Conservation (phyloP, 2,113 vertebrate genomes). For the Sinocyclocheilus rhinocerous region DNA sequence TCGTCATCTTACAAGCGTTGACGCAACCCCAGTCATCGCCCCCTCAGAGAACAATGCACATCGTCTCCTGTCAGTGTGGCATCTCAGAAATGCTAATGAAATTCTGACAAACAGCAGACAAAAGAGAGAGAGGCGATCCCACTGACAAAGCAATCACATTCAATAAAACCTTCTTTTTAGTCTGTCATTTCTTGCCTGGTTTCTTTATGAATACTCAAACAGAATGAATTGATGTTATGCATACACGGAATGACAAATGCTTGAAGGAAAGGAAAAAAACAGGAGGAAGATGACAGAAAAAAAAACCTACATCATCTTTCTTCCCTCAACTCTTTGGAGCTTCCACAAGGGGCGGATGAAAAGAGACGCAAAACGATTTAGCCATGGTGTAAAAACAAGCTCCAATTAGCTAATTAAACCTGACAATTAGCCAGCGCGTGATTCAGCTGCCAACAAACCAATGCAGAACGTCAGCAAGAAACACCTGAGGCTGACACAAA, state of each 20-base stretch:
- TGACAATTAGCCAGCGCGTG: slow-evolving; percentile 38
- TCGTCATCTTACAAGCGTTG: neutral
- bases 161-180: slow-evolving; percentile 42
- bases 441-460: slow-evolving; percentile 36
- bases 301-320: slow-evolving; percentile 25
- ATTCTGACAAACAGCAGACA: slow-evolving; percentile 49
- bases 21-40: neutral
- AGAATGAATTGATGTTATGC: slow-evolving; percentile 40
- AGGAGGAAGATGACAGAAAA: neutral
- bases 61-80: slow-evolving; percentile 14
- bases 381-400: slow-evolving; percentile 38
- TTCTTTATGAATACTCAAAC: slow-evolving; percentile 43
- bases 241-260: slow-evolving; percentile 18
- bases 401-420: slow-evolving; percentile 47
- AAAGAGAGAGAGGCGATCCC: slow-evolving; percentile 33
- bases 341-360: slow-evolving; percentile 36
- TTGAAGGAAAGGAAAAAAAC: slow-evolving; percentile 29
- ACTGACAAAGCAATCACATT: slow-evolving; percentile 41
- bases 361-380: slow-evolving; percentile 37
- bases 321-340: slow-evolving; percentile 6
- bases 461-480: neutral
- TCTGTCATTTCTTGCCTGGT: slow-evolving; percentile 43
- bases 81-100: slow-evolving; percentile 40
- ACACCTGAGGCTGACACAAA: slow-evolving; percentile 9
- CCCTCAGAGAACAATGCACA: slow-evolving; percentile 25